Percentiles rank a stretch among this genome's conserved stretches.
These are phyloP conservation scores for Hypanus sabinus DNA, from an alignment of 2,113 vertebrate species.

Conservation along the genomic window DNA sequence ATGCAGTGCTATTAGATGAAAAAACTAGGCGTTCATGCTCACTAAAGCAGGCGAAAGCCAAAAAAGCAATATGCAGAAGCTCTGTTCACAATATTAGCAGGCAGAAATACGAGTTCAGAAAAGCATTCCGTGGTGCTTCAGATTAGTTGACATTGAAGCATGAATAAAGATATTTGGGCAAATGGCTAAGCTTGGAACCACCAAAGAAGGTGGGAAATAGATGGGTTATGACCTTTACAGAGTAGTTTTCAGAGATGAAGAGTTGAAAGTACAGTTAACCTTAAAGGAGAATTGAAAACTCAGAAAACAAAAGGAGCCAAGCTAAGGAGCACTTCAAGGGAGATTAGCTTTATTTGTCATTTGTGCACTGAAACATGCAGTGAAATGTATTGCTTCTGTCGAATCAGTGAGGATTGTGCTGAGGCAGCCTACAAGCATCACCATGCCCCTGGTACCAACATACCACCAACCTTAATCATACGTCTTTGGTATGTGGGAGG, in stretches of 20 bases:
- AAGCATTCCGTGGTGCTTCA: background rate
- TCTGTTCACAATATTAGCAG: background rate
- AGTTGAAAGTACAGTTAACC: background rate
- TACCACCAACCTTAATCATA: too few relatives aligned
- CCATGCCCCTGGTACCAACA: too few relatives aligned
- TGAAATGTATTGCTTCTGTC: too few relatives aligned
- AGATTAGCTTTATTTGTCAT: too few relatives aligned
- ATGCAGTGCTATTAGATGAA: background rate
- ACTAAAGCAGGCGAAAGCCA: background rate
- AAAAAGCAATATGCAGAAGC: background rate
- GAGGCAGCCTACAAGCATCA: too few relatives aligned
- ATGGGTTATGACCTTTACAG: background rate
- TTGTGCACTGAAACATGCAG: too few relatives aligned
- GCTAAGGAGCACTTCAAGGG: background rate
- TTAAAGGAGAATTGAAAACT: background rate
- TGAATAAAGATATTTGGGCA: too few relatives aligned
- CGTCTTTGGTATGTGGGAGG: too few relatives aligned
- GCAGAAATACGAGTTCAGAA: background rate
- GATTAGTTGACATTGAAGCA: background rate
- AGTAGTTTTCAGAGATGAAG: background rate
- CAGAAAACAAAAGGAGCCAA: too few relatives aligned
- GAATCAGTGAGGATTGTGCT: too few relatives aligned
- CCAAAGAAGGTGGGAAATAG: background rate
- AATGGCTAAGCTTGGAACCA: background rate
- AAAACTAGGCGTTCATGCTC: background rate